A percentile compares a stretch with the other conserved stretches of the same genome.
Conservation (phyloP, 2,113 vertebrate species). For the Hyperopisus bebe region DNA sequence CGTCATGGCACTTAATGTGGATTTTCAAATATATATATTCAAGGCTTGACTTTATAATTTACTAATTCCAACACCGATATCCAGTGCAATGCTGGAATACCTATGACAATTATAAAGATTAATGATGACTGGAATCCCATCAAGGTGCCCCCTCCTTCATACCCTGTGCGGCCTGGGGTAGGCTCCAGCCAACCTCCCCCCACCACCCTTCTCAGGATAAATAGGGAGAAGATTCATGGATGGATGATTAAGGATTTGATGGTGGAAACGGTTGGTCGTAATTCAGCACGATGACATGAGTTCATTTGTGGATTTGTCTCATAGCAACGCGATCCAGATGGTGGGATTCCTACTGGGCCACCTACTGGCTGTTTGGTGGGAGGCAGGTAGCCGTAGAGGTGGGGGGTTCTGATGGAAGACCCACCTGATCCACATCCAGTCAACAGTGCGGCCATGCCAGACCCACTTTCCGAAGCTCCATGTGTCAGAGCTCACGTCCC, state of each 20-base stretch:
- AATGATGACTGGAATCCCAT: neutral
- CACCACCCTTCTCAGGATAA: neutral
- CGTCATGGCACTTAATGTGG: neutral
- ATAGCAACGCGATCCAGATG: neutral
- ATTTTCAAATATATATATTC: neutral
- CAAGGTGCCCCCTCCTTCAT: neutral
- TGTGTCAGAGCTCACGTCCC: neutral
- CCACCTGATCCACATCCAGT: neutral
- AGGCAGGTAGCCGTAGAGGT: neutral
- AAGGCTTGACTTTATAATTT: neutral
- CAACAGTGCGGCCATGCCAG: neutral
- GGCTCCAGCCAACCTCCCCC: neutral
- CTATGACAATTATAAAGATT: neutral
- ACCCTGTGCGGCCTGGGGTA: neutral
- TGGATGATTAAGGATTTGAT: neutral
- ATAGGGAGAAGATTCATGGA: neutral
- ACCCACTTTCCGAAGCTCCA: neutral
- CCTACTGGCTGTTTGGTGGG: neutral
- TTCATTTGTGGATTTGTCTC: neutral
- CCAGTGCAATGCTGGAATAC: neutral
- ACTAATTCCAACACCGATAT: neutral
- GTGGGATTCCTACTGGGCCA: neutral
- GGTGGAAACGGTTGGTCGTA: neutral
- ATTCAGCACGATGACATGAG: neutral
- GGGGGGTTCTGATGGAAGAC: neutral